Base-by-base conservation (phyloP, 2,797 vertebrate genomes). In the Leptoclinus maculatus region DNA sequence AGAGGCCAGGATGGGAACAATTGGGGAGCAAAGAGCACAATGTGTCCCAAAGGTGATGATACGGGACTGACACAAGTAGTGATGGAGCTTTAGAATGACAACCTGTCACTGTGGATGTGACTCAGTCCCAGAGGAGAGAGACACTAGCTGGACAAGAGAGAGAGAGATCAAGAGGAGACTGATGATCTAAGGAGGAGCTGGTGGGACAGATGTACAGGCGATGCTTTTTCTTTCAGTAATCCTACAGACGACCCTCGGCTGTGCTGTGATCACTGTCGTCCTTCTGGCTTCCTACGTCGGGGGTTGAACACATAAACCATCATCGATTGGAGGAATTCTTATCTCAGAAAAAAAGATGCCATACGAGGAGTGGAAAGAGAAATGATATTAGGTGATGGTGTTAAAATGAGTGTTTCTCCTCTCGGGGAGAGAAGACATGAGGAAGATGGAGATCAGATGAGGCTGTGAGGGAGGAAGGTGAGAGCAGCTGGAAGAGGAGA, bases 21-120 rank as follows among this genome's bases (percentile, higher is more conserved):
- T 62, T 34, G n/a, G 47, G 36, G 47, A 54, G 65, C 66, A 62
- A 56, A 57, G 70, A 65, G 63, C 2, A 25, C 60, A 57, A 68
- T 70, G 32, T 66, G 68, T 76, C 71, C 49, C 60, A 70, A 29
- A 76, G 81, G 71, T 41, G 36, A 49, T 62, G 39, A 69, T 38
- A 66, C 23, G 5, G 21, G 54, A n/a, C 66, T 41, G 49, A 11
- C 17, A 7, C 62, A 51, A 49, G 17, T 59, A 36, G 0, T 62
- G 58, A 72, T 32, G 58, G 53, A 65, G 54, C 62, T 38, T 82
- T 76, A 29, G 43, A 63, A 57, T 54, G 57, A 62, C 47, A 70
- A 39, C 21, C 32, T 69, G 67, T 45, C 13, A n/a, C 45, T 53
- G n/a, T 66, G 38, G 25, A 27, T 29, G 8, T 66, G 56, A 66